These are phyloP conservation scores for Chrysocyon brachyurus DNA, from an alignment of 2,797 vertebrate species.

Conservation along the genomic window DNA sequence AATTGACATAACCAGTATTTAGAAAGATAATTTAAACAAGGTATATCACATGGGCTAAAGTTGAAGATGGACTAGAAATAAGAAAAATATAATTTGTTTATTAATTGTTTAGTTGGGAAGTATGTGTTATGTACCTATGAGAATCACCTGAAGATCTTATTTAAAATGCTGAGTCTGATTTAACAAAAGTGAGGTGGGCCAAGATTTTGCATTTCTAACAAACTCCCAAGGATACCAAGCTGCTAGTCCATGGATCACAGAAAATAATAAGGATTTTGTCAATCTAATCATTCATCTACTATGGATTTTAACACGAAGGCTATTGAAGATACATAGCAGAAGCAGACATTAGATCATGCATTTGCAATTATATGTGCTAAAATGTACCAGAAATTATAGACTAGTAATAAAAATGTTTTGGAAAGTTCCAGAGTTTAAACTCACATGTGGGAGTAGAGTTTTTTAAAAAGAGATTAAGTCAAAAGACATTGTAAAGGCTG, in stretches of 20 bases:
- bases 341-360: not conserved
- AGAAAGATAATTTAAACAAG: constrained; percentile 13
- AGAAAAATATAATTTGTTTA: constrained; percentile 1
- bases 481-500: not conserved
- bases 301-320: constrained; percentile 29
- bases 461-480: constrained; percentile 8
- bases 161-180: constrained; percentile 48
- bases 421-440: not conserved
- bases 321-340: constrained; percentile 23
- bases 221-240: not conserved
- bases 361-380: not conserved
- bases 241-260: not conserved
- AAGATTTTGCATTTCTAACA: constrained; percentile 63
- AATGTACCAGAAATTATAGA: not conserved
- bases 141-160: not conserved
- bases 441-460: constrained; percentile 50
- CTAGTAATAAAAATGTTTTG: constrained; percentile 47
- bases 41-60: constrained; percentile 5
- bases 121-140: not conserved
- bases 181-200: not conserved
- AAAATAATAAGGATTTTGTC: constrained; percentile 12
- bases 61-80: constrained; percentile 12
- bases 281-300: not conserved
- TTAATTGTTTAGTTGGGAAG: not conserved
- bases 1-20: constrained; percentile 47